Percentiles rank a stretch among this genome's conserved stretches.
phyloP scores from a whole-genome alignment of 2,797 vertebrate species.

The Cottoperca gobio region DNA sequence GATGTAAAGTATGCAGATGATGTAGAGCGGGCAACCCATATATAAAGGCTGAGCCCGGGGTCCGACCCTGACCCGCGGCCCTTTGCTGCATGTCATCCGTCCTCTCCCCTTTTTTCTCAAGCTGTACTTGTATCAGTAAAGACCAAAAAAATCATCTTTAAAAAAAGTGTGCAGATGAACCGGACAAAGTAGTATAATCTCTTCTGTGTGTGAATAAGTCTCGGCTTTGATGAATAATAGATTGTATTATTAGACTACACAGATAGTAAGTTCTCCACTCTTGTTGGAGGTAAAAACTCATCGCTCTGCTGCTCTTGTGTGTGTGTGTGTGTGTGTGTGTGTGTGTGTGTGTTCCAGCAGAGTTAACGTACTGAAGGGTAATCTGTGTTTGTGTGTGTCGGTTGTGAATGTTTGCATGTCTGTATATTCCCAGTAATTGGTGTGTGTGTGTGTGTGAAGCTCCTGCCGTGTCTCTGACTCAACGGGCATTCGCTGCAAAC shows the following conservation, averaged over 20 bases:
- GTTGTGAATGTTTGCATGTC: background rate
- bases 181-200: background rate
- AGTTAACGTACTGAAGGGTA: slow-evolving; percentile 45
- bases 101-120: too few species aligned
- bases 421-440: background rate
- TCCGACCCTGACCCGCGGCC: too few species aligned
- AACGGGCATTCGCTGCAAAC: slow-evolving; percentile 63
- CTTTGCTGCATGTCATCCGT: too few species aligned
- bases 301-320: background rate
- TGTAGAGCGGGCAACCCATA: too few species aligned
- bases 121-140: too few species aligned
- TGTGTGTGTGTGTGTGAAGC: slow-evolving; percentile 19
- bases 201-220: background rate
- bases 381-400: slow-evolving; percentile 21
- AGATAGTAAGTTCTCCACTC: background rate
- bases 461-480: slow-evolving; percentile 56
- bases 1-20: background rate
- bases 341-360: background rate
- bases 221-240: slow-evolving; percentile 15
- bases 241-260: background rate
- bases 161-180: too few species aligned
- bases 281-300: slow-evolving; percentile 9
- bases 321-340: background rate
- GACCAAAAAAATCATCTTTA: too few species aligned
- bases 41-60: too few species aligned